Evolutionary conservation across 2,113 vertebrate genomes (phyloP).

Genomic region (Rhodinocichla rosea): DNA sequence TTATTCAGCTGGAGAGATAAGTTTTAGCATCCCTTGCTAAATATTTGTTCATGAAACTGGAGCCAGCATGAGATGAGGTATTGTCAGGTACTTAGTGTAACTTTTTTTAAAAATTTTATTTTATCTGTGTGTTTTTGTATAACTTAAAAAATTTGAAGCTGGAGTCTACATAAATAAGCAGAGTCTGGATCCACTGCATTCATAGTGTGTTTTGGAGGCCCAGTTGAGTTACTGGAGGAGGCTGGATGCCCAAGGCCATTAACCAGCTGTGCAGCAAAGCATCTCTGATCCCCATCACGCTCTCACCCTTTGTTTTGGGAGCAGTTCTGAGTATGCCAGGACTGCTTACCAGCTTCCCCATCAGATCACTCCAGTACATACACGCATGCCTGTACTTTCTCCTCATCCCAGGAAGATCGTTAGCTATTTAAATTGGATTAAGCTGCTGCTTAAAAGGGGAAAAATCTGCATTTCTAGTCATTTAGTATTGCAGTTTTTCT

Average conservation of each 20-base stretch:
- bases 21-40: not conserved
- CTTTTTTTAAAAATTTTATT: not conserved
- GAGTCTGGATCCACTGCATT: not conserved
- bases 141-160: not conserved
- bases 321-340: not conserved
- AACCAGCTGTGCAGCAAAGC: not conserved
- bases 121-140: not conserved
- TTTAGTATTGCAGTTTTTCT: not conserved
- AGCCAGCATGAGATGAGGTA: not conserved
- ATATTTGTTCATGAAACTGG: not conserved
- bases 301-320: not conserved
- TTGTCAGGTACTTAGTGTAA: not conserved
- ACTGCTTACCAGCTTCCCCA: not conserved
- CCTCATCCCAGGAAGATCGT: not conserved
- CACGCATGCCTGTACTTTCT: not conserved
- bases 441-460: not conserved
- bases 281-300: rapidly evolving
- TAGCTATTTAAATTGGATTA: not conserved
- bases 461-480: not conserved
- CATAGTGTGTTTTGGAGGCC: not conserved
- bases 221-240: not conserved
- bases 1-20: not conserved
- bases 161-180: not conserved
- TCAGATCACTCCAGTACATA: not conserved
- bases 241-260: not conserved